Conservation (phyloP, 2,888 invertebrate species). For the Archips crataeganus region DNA sequence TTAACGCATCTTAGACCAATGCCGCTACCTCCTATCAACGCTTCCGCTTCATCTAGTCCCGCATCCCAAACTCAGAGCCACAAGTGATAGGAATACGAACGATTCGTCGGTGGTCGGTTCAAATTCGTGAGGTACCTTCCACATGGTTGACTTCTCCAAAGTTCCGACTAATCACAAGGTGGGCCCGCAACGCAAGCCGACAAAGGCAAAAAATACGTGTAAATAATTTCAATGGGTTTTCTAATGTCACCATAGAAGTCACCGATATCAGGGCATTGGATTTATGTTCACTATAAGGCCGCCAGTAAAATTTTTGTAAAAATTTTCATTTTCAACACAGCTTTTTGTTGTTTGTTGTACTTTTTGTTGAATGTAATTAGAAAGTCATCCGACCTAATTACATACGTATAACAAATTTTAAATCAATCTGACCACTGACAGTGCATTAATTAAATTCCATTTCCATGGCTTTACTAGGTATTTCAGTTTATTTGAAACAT, state of each 20-base stretch:
- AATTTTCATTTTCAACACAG: too few species aligned
- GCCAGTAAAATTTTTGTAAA: too few species aligned
- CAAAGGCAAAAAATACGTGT: constrained; percentile 30
- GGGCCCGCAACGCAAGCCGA: constrained; percentile 24
- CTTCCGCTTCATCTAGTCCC: constrained; percentile 19
- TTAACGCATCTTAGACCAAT: neutral
- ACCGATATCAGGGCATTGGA: neutral
- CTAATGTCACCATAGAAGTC: neutral
- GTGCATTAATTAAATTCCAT: too few species aligned
- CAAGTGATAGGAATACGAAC: constrained; percentile 39
- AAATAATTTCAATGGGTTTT: constrained; percentile 9
- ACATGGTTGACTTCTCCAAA: constrained; percentile 34
- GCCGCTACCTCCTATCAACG: constrained; percentile 4
- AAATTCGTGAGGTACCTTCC: constrained; percentile 39
- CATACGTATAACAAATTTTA: too few species aligned
- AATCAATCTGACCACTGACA: too few species aligned
- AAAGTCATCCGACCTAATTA: too few species aligned
- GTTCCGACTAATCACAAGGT: constrained; percentile 36
- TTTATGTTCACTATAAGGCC: neutral
- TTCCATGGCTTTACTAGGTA: too few species aligned
- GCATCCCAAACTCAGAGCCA: neutral
- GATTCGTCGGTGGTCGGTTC: constrained; percentile 37
- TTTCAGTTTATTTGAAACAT: too few species aligned
- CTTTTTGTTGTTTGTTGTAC: too few species aligned
- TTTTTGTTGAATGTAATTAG: too few species aligned